phyloP scores from a whole-genome alignment of 2,797 vertebrate genomes.

The Myoxocephalus aenaeus region DNA sequence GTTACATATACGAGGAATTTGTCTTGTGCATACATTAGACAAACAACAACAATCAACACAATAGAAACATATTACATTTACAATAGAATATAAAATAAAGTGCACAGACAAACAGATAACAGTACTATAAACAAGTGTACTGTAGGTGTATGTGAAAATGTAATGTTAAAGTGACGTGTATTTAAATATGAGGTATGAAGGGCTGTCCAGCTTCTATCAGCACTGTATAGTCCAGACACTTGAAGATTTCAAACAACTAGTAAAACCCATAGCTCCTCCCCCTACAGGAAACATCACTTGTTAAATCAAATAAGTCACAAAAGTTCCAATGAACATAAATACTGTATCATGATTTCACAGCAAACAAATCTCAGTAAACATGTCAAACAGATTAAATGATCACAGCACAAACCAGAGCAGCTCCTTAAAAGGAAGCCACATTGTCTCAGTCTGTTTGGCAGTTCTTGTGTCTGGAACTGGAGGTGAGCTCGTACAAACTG shows the following conservation, averaged over 20 bases:
- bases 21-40: too few relatives aligned
- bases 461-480: not conserved
- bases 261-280: not conserved
- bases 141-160: too few relatives aligned
- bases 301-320: not conserved
- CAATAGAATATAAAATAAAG: too few relatives aligned
- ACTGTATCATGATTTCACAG: not conserved
- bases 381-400: not conserved
- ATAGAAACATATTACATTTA: too few relatives aligned
- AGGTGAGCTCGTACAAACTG: not conserved
- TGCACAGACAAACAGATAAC: too few relatives aligned
- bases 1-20: too few relatives aligned
- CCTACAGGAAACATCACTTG: not conserved
- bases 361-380: not conserved
- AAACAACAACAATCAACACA: too few relatives aligned
- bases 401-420: not conserved
- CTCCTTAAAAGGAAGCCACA: not conserved
- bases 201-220: too few relatives aligned
- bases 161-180: too few relatives aligned
- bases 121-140: too few relatives aligned
- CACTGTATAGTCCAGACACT: accelerated
- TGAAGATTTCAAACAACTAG: not conserved
- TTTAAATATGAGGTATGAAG: too few relatives aligned
- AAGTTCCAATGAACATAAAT: not conserved
- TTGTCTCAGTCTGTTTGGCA: not conserved